Percentiles rank a stretch among this genome's conserved stretches.
phyloP scores from a whole-genome alignment of 2,888 invertebrate species.

The Cosmorhoe ocellata region DNA sequence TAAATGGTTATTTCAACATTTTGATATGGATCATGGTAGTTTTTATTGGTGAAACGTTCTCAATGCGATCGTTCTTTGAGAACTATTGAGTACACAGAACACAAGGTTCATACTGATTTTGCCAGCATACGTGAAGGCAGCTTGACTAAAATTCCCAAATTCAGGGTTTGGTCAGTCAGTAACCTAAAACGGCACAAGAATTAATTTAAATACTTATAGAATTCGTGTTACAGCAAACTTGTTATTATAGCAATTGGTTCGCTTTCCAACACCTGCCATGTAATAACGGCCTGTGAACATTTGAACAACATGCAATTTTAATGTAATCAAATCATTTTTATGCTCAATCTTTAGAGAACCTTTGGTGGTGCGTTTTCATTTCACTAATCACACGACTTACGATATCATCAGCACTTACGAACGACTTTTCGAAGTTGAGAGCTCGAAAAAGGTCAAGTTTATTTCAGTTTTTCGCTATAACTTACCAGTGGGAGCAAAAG shows the following conservation, averaged over 20 bases:
- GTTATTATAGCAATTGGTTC: constrained; percentile 10
- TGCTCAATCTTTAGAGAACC: constrained; percentile 41
- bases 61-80: constrained; percentile 1
- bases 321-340: constrained; percentile 44
- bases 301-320: constrained; percentile 40
- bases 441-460: too few relatives aligned
- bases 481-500: too few relatives aligned
- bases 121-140: too few relatives aligned
- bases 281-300: constrained; percentile 24
- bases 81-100: too few relatives aligned
- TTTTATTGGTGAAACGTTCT: constrained; percentile 1
- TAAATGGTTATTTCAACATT: constrained; percentile 14
- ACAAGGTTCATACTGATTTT: too few relatives aligned
- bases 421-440: background rate
- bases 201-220: too few relatives aligned
- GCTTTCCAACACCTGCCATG: constrained; percentile 33
- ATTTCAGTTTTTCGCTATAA: too few relatives aligned
- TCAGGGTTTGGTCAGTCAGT: too few relatives aligned
- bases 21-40: background rate
- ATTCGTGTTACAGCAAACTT: background rate
- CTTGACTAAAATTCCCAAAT: too few relatives aligned
- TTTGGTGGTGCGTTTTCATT: constrained; percentile 37
- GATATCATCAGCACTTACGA: background rate
- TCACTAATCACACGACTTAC: background rate
- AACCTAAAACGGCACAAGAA: too few relatives aligned